These are phyloP conservation scores for Teinopalpus imperialis DNA, from an alignment of 2,888 invertebrate genomes.

Conservation along the genomic window DNA sequence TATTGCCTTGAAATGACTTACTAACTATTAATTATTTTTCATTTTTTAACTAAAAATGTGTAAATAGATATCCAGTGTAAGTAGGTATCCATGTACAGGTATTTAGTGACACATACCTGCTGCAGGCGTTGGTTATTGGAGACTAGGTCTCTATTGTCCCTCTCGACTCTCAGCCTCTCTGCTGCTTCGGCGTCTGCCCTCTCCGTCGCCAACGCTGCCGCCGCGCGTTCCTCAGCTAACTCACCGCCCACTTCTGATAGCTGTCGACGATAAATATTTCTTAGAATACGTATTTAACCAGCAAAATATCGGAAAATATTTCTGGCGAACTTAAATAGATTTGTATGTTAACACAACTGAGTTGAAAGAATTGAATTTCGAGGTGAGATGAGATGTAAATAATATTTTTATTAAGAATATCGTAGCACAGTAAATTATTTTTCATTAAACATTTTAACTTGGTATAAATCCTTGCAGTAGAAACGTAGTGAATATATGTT, in stretches of 20 bases:
- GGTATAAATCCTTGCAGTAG: too few species aligned
- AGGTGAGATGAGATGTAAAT: too few species aligned
- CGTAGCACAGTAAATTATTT: too few species aligned
- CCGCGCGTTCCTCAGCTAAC: constrained; percentile 95
- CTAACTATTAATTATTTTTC: too few species aligned
- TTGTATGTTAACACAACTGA: neutral
- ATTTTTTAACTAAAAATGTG: too few species aligned
- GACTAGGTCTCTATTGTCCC: constrained; percentile 92
- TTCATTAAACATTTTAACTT: too few species aligned
- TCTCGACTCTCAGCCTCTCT: constrained; percentile 92
- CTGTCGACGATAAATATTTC: constrained; percentile 73
- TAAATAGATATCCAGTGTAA: too few species aligned
- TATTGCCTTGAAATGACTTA: too few species aligned
- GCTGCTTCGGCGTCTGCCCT: constrained; percentile 94
- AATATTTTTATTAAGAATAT: too few species aligned
- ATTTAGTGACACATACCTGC: too few species aligned
- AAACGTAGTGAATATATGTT: too few species aligned
- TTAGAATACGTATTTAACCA: neutral
- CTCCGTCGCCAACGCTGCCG: constrained; percentile 93
- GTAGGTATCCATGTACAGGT: too few species aligned
- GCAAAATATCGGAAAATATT: neutral
- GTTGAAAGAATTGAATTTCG: neutral
- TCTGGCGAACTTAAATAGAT: neutral
- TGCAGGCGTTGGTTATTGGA: constrained; percentile 88
- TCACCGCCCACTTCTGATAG: constrained; percentile 96